A percentile compares a stretch with the other conserved stretches of the same genome.
These are phyloP conservation scores for Bombus confusus DNA, from an alignment of 1,140 invertebrate genomes.

Conservation along the genomic window DNA sequence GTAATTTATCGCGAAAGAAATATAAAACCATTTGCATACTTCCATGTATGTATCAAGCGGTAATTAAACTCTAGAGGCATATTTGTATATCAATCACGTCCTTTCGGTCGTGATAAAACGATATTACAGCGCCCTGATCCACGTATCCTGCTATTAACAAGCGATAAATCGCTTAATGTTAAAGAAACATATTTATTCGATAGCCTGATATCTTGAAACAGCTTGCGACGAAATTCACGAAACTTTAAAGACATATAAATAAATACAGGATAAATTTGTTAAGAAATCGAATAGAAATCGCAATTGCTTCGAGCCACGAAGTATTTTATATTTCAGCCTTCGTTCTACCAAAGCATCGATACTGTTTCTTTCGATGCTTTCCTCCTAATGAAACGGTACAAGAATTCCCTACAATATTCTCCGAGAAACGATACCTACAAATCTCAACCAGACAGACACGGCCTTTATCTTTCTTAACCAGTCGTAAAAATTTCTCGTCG, in stretches of 20 bases:
- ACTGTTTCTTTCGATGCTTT: background rate
- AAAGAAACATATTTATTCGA: no score
- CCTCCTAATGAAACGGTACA: background rate
- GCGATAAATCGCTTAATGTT: no score
- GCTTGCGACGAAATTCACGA: no score
- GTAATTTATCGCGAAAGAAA: background rate
- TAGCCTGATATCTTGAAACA: background rate
- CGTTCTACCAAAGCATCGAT: background rate
- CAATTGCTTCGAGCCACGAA: background rate
- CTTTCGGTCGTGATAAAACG: background rate
- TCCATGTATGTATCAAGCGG: no score
- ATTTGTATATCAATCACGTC: background rate
- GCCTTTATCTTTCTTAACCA: background rate
- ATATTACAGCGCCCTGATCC: background rate
- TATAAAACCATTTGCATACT: background rate
- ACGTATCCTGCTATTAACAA: no score
- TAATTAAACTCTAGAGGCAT: background rate
- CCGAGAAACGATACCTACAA: background rate
- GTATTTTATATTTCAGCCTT: background rate
- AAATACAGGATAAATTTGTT: no score
- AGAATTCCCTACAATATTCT: background rate
- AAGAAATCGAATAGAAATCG: background rate
- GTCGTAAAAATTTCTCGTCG: background rate
- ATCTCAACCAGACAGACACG: background rate
- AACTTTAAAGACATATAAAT: no score